These are phyloP conservation scores for Forpus xanthops DNA, from an alignment of 2,797 vertebrate genomes.

Conservation along the genomic window DNA sequence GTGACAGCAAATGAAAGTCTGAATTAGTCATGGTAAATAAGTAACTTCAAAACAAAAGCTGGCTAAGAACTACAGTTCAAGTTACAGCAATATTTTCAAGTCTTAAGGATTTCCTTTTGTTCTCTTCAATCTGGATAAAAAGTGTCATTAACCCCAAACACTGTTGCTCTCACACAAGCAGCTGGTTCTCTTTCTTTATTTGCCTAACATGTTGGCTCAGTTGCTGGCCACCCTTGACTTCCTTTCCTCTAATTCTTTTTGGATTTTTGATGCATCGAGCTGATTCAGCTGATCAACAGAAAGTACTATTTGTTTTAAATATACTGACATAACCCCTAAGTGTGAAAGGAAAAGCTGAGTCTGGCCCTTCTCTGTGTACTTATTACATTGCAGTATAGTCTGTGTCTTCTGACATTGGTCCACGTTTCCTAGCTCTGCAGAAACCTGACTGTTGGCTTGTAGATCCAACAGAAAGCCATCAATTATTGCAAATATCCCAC, in stretches of 20 bases:
- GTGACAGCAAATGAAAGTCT: rapidly evolving
- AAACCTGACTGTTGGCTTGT: background rate
- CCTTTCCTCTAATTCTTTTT: background rate
- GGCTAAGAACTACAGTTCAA: background rate
- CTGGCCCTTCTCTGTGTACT: background rate
- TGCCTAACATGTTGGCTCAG: background rate
- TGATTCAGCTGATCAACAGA: background rate
- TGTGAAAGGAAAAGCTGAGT: background rate
- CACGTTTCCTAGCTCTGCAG: rapidly evolving
- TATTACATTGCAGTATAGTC: background rate
- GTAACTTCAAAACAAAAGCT: background rate
- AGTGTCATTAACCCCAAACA: background rate
- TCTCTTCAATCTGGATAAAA: background rate
- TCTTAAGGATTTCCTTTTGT: slow-evolving; percentile 13
- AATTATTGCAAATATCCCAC: background rate
- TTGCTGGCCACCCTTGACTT: background rate
- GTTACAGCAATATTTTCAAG: background rate
- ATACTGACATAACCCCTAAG: background rate
- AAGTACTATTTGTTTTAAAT: background rate
- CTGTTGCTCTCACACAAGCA: background rate
- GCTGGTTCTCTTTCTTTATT: background rate
- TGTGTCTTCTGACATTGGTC: background rate
- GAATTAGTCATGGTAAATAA: background rate
- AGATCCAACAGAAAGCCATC: background rate
- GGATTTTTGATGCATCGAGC: background rate